Evolutionary conservation across 2,113 vertebrate species (phyloP).

Genomic region (Phycodurus eques): DNA sequence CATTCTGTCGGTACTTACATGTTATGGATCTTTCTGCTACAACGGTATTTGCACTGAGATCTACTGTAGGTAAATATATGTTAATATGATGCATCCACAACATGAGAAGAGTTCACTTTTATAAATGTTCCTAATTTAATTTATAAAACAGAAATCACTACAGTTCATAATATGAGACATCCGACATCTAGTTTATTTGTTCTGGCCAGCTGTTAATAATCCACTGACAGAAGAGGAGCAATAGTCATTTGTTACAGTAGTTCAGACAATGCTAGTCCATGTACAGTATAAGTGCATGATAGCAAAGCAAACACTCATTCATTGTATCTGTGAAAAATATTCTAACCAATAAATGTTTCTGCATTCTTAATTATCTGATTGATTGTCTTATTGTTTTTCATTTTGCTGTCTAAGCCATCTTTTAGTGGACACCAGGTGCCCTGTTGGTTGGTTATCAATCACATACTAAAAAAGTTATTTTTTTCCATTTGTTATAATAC

Average conservation of each 20-base stretch:
- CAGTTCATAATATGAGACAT: constrained; percentile 45
- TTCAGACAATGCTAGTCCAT: constrained; percentile 78
- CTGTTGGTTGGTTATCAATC: no score
- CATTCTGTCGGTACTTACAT: constrained; percentile 70
- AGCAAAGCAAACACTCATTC: constrained; percentile 71
- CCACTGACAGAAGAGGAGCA: constrained; percentile 63
- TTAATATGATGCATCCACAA: constrained; percentile 77
- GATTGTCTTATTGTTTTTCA: not conserved
- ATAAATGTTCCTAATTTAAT: constrained; percentile 95
- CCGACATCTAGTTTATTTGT: constrained; percentile 29
- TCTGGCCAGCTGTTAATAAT: constrained; percentile 37
- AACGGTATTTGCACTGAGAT: constrained; percentile 91
- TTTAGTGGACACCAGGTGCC: not conserved
- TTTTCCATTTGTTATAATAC: no score
- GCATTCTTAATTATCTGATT: constrained; percentile 33
- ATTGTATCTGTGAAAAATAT: constrained; percentile 82
- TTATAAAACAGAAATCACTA: constrained; percentile 69
- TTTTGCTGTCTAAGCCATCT: not conserved
- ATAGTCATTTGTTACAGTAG: constrained; percentile 43
- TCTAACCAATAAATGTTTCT: constrained; percentile 97
- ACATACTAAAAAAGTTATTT: no score
- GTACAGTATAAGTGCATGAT: constrained; percentile 83
- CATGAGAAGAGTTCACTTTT: constrained; percentile 74
- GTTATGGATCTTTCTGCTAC: constrained; percentile 79
- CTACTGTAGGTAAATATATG: constrained; percentile 75